Evolutionary conservation across 92 coral and sea anemone species (phyloP).

Genomic region (Palythoa grandis): DNA sequence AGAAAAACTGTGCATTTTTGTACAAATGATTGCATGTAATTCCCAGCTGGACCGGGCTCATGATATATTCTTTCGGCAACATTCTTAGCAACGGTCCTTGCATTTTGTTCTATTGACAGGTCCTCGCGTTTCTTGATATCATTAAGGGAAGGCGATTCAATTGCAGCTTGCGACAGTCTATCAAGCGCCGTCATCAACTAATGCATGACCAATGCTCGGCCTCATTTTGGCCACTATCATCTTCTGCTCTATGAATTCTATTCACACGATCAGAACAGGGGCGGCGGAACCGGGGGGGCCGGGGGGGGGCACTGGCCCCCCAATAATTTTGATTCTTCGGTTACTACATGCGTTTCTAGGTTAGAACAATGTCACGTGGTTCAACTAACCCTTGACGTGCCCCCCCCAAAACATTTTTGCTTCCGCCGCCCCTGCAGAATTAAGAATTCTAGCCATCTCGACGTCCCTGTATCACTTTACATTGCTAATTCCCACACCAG

Average conservation of each 20-base stretch:
- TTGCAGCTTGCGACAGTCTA: constrained; percentile 51
- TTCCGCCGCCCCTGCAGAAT: too few species aligned
- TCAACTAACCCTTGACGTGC: too few species aligned
- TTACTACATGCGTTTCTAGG: too few species aligned
- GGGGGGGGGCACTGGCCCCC: too few species aligned
- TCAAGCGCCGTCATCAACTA: constrained; percentile 55
- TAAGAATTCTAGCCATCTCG: too few species aligned
- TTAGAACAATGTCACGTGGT: too few species aligned
- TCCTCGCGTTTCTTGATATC: constrained; percentile 58
- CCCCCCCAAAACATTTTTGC: too few species aligned
- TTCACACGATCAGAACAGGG: constrained; percentile 46
- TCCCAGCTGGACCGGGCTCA: constrained; percentile 62
- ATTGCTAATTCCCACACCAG: too few species aligned
- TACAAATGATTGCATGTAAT: constrained; percentile 57
- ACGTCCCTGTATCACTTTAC: too few species aligned
- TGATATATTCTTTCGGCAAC: neutral
- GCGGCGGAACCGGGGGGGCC: too few species aligned
- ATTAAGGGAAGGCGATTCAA: constrained; percentile 47
- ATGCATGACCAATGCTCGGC: constrained; percentile 68
- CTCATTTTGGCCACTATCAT: constrained; percentile 60
- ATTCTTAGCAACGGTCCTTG: neutral
- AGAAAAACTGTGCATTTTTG: constrained; percentile 49
- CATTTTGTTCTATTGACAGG: constrained; percentile 50
- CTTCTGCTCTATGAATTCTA: constrained; percentile 56
- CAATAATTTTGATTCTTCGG: too few species aligned